Evolutionary conservation across 2,888 invertebrate species (phyloP), one percentile per base, ranked within the genome.

Genomic region (Seladonia tumulorum): DNA sequence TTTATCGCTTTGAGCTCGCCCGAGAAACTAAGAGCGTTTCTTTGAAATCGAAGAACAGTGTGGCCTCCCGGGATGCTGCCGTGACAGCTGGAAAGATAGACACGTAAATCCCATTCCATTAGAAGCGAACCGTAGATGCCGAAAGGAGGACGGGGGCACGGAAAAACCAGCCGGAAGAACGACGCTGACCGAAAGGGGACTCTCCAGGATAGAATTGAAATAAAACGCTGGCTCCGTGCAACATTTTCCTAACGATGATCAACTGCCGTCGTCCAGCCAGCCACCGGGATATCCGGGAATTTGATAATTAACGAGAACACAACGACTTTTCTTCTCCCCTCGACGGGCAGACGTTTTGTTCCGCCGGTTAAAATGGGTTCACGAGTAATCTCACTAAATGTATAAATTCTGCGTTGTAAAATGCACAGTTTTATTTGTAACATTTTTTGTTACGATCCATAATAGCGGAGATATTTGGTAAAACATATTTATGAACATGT

Each of bases 81-180:
- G 85, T 84, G 90, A 90, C 89, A 83, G 90, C 83, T 83, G 73
- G 72, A 76, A 86, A 80, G 89, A 89, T 89, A 85, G 90, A 90
- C 90, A 89, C 86, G 90, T 89, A 90, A 90, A 90, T 90, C 90
- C 88, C 88, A 83, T 90, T 90, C 89, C 73, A 76, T 76, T 76
- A 78, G 45, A 39, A 47, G 18, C 63, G 75, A 45, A n/a, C 35
- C 16, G 25, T 60, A 8, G n/a, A 39, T 29, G 63, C 66, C 25
- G 12, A 8, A 29, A 29, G 29, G 68, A 42, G n/a, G 39, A 18
- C 14, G 22, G 16, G 1, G 68, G 16, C 60, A n/a, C 7, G 12
- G 12, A 29, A 16, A 60, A 39, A 63, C n/a, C 25, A 25, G 18
- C 16, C 25, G 72, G 57, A 77, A 22, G 60, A 57, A 76, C 71